Evolutionary conservation across 2,797 vertebrate species (phyloP).

Genomic region (Emydoidea blandingii): DNA sequence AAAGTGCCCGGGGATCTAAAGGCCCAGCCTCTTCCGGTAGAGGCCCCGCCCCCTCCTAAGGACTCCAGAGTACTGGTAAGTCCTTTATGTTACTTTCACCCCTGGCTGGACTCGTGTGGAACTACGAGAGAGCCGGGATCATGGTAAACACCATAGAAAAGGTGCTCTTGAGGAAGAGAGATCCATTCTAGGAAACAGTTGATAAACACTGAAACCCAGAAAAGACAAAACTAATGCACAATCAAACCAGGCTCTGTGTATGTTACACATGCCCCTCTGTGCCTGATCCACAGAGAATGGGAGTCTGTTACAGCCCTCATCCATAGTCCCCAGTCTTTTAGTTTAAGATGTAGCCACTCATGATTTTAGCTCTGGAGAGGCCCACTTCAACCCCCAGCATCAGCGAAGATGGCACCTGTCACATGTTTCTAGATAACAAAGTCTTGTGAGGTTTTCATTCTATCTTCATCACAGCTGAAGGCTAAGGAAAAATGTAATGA

Average conservation of each 20-base stretch:
- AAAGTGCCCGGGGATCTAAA: too few species aligned
- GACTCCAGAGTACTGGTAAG: too few species aligned
- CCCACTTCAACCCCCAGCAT: not conserved
- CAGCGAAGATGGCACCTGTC: not conserved
- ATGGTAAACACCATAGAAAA: conserved; percentile 31
- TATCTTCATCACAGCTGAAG: not conserved
- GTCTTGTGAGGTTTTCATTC: not conserved
- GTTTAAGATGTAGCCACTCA: not conserved
- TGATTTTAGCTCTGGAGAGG: not conserved
- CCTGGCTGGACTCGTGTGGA: too few species aligned
- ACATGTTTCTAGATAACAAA: not conserved
- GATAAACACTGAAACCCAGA: conserved; percentile 37
- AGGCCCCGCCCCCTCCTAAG: too few species aligned
- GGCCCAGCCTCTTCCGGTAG: too few species aligned
- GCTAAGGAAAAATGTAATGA: not conserved
- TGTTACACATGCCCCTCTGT: not conserved
- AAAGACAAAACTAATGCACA: not conserved
- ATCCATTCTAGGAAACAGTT: conserved; percentile 35
- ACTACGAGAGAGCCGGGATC: not conserved
- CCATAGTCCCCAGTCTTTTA: not conserved
- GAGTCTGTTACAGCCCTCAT: not conserved
- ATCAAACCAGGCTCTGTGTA: not conserved
- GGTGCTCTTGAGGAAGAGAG: conserved; percentile 19
- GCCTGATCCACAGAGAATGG: not conserved
- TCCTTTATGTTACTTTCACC: too few species aligned